A percentile compares a stretch with the other conserved stretches of the same genome.
phyloP scores from a whole-genome alignment of 2,113 vertebrate species.

The Gasterosteus nipponicus region DNA sequence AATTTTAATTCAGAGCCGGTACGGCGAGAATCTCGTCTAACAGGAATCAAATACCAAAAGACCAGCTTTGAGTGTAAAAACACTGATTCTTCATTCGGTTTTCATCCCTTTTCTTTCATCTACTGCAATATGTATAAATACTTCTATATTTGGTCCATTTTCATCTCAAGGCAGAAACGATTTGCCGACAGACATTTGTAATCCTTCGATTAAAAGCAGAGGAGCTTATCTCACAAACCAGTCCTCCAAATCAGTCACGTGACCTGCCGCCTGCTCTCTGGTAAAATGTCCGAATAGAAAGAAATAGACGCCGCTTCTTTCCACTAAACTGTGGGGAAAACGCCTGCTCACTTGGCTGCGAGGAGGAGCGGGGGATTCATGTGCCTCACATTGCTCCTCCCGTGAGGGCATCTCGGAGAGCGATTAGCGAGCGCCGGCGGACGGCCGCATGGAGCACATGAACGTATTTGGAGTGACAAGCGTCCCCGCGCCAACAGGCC shows the following conservation, averaged over 20 bases:
- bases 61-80: conserved; percentile 24
- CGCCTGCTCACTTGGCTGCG: neutral
- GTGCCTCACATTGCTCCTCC: neutral
- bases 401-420: conserved; percentile 13
- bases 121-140: neutral
- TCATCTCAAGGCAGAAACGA: conserved; percentile 41
- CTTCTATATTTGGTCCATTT: conserved; percentile 19
- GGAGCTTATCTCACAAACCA: conserved; percentile 61
- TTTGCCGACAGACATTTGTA: conserved; percentile 55
- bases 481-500: neutral
- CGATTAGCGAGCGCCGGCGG: neutral
- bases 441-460: neutral
- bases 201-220: conserved; percentile 61
- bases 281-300: conserved; percentile 31
- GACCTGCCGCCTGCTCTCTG: conserved; percentile 30
- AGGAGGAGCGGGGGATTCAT: conserved; percentile 8
- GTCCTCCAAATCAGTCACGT: conserved; percentile 49
- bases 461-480: conserved; percentile 2
- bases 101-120: conserved; percentile 12
- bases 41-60: neutral
- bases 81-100: conserved; percentile 8
- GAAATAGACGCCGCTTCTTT: neutral
- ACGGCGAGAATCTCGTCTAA: conserved; percentile 16
- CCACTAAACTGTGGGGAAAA: neutral
- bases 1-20: conserved; percentile 30